Percentiles rank a stretch among this genome's conserved stretches.
These are phyloP conservation scores for Zaprionus lachaisei DNA, from an alignment of 1,140 invertebrate species.

Conservation along the genomic window DNA sequence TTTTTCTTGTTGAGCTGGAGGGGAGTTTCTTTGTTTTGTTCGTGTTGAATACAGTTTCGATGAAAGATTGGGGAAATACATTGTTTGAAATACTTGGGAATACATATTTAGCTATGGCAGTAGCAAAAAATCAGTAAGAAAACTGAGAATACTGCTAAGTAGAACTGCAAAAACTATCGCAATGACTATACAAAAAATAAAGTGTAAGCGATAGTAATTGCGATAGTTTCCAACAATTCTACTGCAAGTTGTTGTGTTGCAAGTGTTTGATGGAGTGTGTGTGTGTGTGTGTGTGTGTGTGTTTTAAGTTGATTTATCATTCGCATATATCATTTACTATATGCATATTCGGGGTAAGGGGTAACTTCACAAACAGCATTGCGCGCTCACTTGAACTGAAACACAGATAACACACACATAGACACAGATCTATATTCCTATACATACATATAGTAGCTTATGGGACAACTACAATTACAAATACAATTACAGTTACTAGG, in stretches of 20 bases:
- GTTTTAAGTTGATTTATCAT: conserved; percentile 1
- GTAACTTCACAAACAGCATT: conserved; percentile 48
- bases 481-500: conserved; percentile 30
- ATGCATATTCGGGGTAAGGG: background rate
- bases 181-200: background rate
- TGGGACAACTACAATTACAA: background rate
- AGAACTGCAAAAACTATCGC: background rate
- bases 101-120: conserved; percentile 64
- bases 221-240: background rate
- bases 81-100: conserved; percentile 65
- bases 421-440: conserved; percentile 19
- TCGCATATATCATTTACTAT: background rate
- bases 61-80: conserved; percentile 35
- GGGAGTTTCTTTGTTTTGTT: conserved; percentile 34
- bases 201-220: background rate
- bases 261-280: conserved; percentile 1
- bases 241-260: conserved; percentile 2
- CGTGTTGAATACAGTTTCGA: conserved; percentile 43
- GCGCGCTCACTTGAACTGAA: conserved; percentile 54
- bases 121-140: conserved; percentile 62
- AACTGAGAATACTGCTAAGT: conserved; percentile 72
- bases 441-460: conserved; percentile 48
- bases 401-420: conserved; percentile 16
- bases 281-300: background rate
- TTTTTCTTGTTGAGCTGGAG: conserved; percentile 62